phyloP scores from a whole-genome alignment of 2,113 vertebrate genomes.

The Delphinapterus leucas region DNA sequence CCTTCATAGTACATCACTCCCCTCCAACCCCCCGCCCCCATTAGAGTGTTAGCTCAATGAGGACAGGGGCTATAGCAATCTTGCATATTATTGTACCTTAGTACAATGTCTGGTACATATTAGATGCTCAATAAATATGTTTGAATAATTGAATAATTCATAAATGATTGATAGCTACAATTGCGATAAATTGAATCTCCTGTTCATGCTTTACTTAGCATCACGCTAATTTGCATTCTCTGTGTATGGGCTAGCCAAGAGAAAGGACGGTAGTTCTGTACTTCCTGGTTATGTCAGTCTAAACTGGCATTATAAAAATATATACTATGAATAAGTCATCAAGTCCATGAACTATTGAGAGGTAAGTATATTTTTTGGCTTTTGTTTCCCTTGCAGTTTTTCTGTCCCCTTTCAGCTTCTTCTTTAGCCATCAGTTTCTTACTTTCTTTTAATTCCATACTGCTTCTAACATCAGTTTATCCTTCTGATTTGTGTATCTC shows the following conservation, averaged over 20 bases:
- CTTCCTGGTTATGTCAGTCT: neutral
- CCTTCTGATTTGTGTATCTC: conserved; percentile 60
- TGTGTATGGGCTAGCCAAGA: neutral
- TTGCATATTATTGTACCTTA: neutral
- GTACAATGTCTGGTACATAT: neutral
- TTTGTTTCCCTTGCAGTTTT: neutral
- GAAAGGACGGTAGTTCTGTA: neutral
- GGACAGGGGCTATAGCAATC: neutral
- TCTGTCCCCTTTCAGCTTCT: neutral
- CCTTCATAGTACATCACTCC: neutral
- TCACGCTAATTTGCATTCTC: neutral
- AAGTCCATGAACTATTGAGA: neutral
- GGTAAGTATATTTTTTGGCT: neutral
- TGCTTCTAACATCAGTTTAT: neutral
- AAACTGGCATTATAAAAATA: neutral
- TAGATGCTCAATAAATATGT: neutral
- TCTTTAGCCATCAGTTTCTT: neutral
- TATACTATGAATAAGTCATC: neutral
- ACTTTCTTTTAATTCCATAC: conserved; percentile 35
- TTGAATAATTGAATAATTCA: neutral
- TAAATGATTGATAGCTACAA: neutral
- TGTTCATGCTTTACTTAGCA: neutral
- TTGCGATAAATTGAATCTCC: neutral
- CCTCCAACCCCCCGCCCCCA: rapidly evolving
- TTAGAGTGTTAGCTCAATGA: neutral